Conservation (phyloP, 2,797 vertebrate species). For the Megaceryle alcyon region DNA sequence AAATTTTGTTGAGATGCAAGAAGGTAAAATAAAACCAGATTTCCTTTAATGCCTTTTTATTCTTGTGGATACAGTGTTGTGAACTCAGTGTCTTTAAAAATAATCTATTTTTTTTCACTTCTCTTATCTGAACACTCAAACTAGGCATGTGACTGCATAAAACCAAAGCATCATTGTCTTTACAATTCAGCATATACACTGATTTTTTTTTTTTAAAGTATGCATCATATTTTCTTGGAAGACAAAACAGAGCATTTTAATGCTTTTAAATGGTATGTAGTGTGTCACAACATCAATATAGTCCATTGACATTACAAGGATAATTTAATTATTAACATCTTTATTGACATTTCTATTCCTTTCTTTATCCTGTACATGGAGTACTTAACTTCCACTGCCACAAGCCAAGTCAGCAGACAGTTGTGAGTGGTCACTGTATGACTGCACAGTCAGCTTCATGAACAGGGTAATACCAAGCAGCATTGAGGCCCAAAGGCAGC, state of each 20-base stretch:
- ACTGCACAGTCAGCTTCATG: neutral
- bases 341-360: neutral
- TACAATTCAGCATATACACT: neutral
- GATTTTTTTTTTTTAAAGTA: neutral
- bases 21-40: neutral
- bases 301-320: neutral
- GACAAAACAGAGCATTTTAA: neutral
- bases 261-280: neutral
- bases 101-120: neutral
- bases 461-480: neutral
- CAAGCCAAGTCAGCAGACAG: neutral
- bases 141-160: neutral
- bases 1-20: neutral
- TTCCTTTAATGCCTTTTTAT: neutral
- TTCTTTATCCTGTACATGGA: neutral
- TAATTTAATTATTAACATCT: neutral
- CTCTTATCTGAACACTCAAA: neutral
- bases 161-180: neutral
- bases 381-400: neutral
- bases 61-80: neutral
- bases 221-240: neutral
- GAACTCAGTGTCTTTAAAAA: neutral
- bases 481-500: neutral
- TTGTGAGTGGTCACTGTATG: neutral
- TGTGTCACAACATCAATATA: neutral